Evolutionary conservation across 2,113 vertebrate genomes (phyloP).

Genomic region (Stigmatopora nigra): DNA sequence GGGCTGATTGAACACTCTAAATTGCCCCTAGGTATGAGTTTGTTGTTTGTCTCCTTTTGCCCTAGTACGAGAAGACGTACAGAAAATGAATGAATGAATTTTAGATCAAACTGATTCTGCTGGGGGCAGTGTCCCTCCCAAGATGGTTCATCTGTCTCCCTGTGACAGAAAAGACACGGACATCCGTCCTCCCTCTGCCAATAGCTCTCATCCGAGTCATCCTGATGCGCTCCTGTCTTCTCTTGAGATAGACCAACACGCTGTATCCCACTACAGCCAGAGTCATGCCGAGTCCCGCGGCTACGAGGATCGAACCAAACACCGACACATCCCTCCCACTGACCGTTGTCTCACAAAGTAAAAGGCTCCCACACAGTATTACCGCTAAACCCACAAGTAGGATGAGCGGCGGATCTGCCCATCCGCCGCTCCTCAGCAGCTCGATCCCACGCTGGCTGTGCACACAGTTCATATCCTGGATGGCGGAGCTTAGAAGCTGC

Average conservation of each 20-base stretch:
- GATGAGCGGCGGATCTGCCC: slow-evolving; percentile 77
- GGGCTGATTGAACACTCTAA: too few species aligned
- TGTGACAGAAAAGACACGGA: slow-evolving; percentile 76
- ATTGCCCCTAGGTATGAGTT: too few species aligned
- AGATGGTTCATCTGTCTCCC: slow-evolving; percentile 63
- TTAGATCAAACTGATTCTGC: slow-evolving; percentile 83
- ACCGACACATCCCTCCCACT: slow-evolving; percentile 72
- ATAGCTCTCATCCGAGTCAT: slow-evolving; percentile 21
- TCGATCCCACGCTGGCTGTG: slow-evolving; percentile 79
- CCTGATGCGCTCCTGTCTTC: slow-evolving; percentile 41
- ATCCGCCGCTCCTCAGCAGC: slow-evolving; percentile 84
- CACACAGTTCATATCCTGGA: slow-evolving; percentile 98
- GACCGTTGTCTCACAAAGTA: slow-evolving; percentile 73
- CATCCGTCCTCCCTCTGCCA: slow-evolving; percentile 28
- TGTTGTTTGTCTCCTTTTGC: too few species aligned
- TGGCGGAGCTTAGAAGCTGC: slow-evolving; percentile 91
- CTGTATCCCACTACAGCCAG: slow-evolving; percentile 73
- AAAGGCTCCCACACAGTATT: slow-evolving; percentile 72
- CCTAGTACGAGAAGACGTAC: too few species aligned
- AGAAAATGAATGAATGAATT: too few species aligned
- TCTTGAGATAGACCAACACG: slow-evolving; percentile 36
- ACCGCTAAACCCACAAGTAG: slow-evolving; percentile 78
- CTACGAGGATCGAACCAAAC: slow-evolving; percentile 74
- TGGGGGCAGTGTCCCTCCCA: slow-evolving; percentile 73
- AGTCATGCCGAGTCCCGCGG: slow-evolving; percentile 66